Evolutionary conservation across 2,797 vertebrate species (phyloP), one percentile per base, ranked within the genome.

Genomic region (Parauchenoglanis ngamensis): DNA sequence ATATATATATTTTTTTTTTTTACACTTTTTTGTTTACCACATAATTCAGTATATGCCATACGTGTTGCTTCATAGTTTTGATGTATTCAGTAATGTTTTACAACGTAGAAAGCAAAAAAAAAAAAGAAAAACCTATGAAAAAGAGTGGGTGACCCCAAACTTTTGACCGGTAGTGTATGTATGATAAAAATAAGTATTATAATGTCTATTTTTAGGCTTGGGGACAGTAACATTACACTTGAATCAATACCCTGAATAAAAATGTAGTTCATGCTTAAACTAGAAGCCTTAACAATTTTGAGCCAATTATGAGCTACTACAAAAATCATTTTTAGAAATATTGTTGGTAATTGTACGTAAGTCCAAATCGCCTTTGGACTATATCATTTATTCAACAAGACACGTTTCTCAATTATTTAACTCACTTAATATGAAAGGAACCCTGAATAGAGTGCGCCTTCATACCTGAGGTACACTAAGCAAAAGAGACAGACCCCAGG

Each of bases 391-490:
- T n/a, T 3, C 21, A 46, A 11, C 10, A 21, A 77, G 54, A 31
- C 28, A 54, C 4, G 5, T 11, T 31, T 79, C 4, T 59, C 56
- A 40, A 7, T 59, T 59, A 59, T 31, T 56, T 57, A 40, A 25
- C 31, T 79, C 31, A 59, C 7, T 56, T 10, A 25, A 59, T 40
- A 4, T 78, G 19, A 78, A 57, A 57, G n/a, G 31, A 56, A 31
- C 28, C 25, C 28, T 57, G 3, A 46, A 56, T 81, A 44, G 13
- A 68, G 15, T 63, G 15, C 23, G 31, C 4, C 8, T 46, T 68
- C 61, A 92, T 91, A 98, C 96, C 94, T 98, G 97, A 0, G 98
- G 98, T 91, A 98, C 92, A 93, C 98, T 98, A 92, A 99, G 95
- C 87, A 97, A 28, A 15, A 96, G 92, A 0, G 97, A 96, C 91